Evolutionary conservation across 2,113 vertebrate species (phyloP).

Genomic region (Eurypyga helias): DNA sequence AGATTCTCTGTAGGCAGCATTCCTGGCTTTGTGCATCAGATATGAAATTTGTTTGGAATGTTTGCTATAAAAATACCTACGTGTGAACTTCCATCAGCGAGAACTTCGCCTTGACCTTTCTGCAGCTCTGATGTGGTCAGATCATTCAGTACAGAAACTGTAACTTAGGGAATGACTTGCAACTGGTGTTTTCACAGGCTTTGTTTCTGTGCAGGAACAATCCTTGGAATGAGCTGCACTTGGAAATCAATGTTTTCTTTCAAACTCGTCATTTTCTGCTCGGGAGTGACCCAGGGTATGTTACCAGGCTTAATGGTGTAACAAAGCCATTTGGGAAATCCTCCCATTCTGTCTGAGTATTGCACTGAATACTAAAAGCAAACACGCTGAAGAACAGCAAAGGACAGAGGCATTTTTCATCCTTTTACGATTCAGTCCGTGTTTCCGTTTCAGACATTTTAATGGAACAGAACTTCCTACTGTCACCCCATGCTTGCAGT

Average conservation of each 20-base stretch:
- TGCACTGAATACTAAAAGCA: slow-evolving; percentile 3
- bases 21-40: slow-evolving; percentile 21
- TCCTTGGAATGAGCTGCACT: not conserved
- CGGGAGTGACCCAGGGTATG: not conserved
- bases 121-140: not conserved
- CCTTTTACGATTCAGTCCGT: not conserved
- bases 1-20: not conserved
- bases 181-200: not conserved
- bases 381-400: not conserved
- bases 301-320: not conserved
- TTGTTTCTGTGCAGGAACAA: not conserved
- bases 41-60: slow-evolving; percentile 48
- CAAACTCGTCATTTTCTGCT: not conserved
- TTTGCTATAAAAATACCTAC: slow-evolving; percentile 52
- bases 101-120: not conserved
- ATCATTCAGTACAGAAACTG: not conserved
- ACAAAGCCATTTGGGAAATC: slow-evolving; percentile 28
- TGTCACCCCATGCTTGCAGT: not conserved
- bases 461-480: not conserved
- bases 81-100: not conserved
- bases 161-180: not conserved
- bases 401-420: not conserved
- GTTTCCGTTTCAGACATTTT: not conserved
- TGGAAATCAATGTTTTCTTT: not conserved
- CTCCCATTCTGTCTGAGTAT: not conserved